Evolutionary conservation across 2,113 vertebrate genomes (phyloP), one percentile per base, ranked within the genome.

Genomic region (Anarrhichthys ocellatus): DNA sequence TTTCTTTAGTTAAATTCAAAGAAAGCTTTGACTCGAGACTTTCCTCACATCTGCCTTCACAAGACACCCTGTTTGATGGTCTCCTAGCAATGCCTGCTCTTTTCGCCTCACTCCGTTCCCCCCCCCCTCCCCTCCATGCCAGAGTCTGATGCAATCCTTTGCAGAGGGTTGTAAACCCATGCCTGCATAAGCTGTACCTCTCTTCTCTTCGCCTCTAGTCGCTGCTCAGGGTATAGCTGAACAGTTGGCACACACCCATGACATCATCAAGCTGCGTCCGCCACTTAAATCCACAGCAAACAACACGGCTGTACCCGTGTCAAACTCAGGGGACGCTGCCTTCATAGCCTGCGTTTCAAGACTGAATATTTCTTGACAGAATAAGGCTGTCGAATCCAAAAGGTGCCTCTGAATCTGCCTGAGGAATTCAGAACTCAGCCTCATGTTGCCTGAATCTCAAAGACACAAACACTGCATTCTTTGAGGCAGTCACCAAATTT

Each of bases 121-220:
- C 80, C 82, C 69, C 76, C 78, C 87, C 86, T 88, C 86, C 24
- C 90, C 82, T 85, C 86, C 76, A 70, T 85, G 87, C 88, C 87
- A 89, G 85, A 92, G 90, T 93, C 93, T 94, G 93, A 94, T 94
- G 93, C 93, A 94, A 94, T 94, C 92, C 90, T 88, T 92, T 93
- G 92, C 91, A 92, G 91, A 93, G 88, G 83, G 90, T 90, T 94
- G 93, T 93, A 94, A 94, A 94, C 92, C 89, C 89, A 89, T 82
- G 90, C 85, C 91, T 86, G 87, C 84, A 88, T 91, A 88, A 90
- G 80, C 88, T 76, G 65, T 71, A 83, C 72, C 87, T 87, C 85
- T 86, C 61, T 86, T 80, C 84, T 78, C 63, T 62, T 63, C 32
- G 73, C 78, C 75, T 85, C 72, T 73, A 52, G 48, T 83, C 76